phyloP scores from a whole-genome alignment of 2,113 vertebrate species.

The Orcinus orca region DNA sequence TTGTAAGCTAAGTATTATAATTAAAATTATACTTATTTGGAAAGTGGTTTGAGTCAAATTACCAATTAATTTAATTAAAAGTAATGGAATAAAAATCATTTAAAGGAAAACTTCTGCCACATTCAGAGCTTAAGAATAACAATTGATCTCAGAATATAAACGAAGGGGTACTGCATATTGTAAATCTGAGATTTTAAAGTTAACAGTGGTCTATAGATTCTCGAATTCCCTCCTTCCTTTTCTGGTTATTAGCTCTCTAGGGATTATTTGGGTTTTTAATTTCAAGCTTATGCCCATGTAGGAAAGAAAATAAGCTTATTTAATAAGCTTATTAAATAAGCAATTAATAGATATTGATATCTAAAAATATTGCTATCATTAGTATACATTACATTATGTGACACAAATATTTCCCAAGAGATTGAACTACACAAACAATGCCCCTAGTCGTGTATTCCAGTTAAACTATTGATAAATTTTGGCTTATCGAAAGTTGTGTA shows the following conservation, averaged over 20 bases:
- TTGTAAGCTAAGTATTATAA: not conserved
- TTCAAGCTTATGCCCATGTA: not conserved
- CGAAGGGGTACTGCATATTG: no score
- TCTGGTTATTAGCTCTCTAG: not conserved
- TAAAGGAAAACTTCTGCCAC: not conserved
- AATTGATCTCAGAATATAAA: not conserved
- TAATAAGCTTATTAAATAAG: not conserved
- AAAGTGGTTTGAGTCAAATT: not conserved
- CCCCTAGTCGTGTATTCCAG: not conserved
- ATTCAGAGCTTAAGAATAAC: not conserved
- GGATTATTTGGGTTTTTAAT: not conserved
- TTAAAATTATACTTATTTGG: not conserved
- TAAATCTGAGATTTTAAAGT: not conserved
- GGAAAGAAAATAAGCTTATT: conserved; percentile 5
- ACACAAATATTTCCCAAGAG: not conserved
- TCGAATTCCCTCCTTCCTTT: not conserved
- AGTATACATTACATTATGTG: not conserved
- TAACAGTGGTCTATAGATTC: not conserved
- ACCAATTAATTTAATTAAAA: conserved; percentile 28
- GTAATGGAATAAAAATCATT: not conserved
- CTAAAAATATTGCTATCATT: not conserved
- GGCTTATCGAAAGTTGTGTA: not conserved
- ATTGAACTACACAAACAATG: not conserved
- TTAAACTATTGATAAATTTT: not conserved
- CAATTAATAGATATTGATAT: not conserved